Percentiles rank a stretch among this genome's conserved stretches.
Conservation (phyloP, 2,113 vertebrate species). For the Xyrauchen texanus region DNA sequence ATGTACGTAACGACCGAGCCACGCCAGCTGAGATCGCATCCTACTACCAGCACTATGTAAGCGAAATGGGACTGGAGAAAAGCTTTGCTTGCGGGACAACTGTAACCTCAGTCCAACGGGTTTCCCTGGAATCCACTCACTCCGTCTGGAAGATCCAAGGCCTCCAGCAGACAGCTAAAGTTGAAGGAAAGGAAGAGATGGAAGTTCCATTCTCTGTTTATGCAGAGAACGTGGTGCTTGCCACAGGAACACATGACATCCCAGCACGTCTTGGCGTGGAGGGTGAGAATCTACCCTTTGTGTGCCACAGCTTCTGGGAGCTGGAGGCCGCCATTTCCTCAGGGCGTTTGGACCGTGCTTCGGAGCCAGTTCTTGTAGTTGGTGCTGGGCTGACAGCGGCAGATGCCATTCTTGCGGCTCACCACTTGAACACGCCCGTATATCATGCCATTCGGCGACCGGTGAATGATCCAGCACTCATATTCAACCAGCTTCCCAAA, state of each 20-base stretch:
- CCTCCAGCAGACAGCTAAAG: slow-evolving; percentile 54
- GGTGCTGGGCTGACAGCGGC: slow-evolving; percentile 79
- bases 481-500: slow-evolving; percentile 82
- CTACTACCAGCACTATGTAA: slow-evolving; percentile 80
- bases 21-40: slow-evolving; percentile 79
- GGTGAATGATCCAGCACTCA: slow-evolving; percentile 70
- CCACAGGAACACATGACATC: slow-evolving; percentile 79
- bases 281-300: slow-evolving; percentile 75
- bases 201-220: slow-evolving; percentile 67
- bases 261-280: slow-evolving; percentile 70
- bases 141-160: slow-evolving; percentile 72
- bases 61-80: slow-evolving; percentile 71
- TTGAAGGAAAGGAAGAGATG: slow-evolving; percentile 54
- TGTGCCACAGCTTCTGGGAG: slow-evolving; percentile 79
- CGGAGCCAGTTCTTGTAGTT: slow-evolving; percentile 76
- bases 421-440: slow-evolving; percentile 74
- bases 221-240: slow-evolving; percentile 76
- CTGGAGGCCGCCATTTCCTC: slow-evolving; percentile 72
- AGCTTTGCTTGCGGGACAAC: slow-evolving; percentile 72
- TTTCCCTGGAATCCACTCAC: slow-evolving; percentile 38
- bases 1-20: slow-evolving; percentile 76
- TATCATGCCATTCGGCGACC: slow-evolving; percentile 75
- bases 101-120: slow-evolving; percentile 68
- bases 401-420: slow-evolving; percentile 73
- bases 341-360: slow-evolving; percentile 63